Evolutionary conservation across 2,888 invertebrate species (phyloP).

Genomic region (Athalia circularis): DNA sequence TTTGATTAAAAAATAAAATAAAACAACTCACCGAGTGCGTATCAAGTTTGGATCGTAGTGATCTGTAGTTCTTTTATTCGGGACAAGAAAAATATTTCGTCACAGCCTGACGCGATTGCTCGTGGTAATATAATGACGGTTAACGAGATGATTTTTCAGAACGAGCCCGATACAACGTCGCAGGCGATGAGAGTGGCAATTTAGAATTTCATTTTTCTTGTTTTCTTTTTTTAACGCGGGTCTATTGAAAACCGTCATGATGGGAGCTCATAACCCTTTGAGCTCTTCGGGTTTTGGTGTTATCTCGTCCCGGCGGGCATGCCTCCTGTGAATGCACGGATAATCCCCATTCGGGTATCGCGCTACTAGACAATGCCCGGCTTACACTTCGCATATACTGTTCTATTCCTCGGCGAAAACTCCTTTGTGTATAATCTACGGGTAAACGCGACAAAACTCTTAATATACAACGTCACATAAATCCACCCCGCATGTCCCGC

Average conservation of each 20-base stretch:
- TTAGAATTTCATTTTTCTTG: constrained; percentile 39
- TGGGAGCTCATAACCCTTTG: constrained; percentile 55
- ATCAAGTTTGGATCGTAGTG: too few species aligned
- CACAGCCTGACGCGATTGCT: neutral
- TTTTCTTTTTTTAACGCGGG: too few species aligned
- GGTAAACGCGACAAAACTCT: constrained; percentile 42
- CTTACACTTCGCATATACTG: constrained; percentile 54
- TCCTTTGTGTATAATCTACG: constrained; percentile 46
- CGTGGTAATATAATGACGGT: neutral
- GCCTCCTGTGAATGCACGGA: constrained; percentile 46
- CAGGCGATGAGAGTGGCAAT: constrained; percentile 32
- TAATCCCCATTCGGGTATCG: constrained; percentile 48
- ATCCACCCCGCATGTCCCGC: neutral
- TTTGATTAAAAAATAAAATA: too few species aligned
- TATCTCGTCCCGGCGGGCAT: constrained; percentile 54
- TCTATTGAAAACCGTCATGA: constrained; percentile 46
- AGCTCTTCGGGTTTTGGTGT: constrained; percentile 52
- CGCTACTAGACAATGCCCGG: constrained; percentile 59
- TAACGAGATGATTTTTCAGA: neutral
- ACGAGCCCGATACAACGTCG: neutral
- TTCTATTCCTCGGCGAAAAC: constrained; percentile 32
- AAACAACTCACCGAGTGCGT: neutral
- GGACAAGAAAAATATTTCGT: too few species aligned
- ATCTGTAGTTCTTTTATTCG: too few species aligned
- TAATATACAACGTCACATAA: constrained; percentile 20